Evolutionary conservation across 2,888 invertebrate species (phyloP).

Genomic region (Chymomyza caudatula): DNA sequence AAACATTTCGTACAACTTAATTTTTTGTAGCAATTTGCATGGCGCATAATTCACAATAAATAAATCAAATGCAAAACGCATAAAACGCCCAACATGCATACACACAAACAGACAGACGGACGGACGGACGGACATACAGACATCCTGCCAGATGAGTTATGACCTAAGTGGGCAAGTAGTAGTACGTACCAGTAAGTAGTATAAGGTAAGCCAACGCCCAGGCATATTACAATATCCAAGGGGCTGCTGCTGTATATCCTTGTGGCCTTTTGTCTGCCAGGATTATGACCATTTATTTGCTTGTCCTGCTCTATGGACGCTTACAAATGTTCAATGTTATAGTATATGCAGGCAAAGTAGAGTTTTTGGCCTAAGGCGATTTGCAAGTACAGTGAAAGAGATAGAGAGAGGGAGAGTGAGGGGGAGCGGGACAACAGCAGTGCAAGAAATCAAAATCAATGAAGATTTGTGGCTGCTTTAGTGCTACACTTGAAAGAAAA

Average conservation of each 20-base stretch:
- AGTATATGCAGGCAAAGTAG: slow-evolving; percentile 22
- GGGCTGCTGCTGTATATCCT: not conserved
- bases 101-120: not conserved
- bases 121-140: not conserved
- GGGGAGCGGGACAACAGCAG: not conserved
- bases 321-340: slow-evolving; percentile 41
- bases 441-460: slow-evolving; percentile 67
- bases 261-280: slow-evolving; percentile 56
- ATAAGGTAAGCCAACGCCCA: not conserved
- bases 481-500: not conserved
- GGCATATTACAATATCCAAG: not conserved
- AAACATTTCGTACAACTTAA: slow-evolving; percentile 60
- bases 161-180: slow-evolving; percentile 18
- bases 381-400: too few relatives aligned
- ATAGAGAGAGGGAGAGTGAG: not conserved
- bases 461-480: slow-evolving; percentile 48
- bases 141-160: slow-evolving; percentile 37
- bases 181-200: not conserved
- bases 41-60: slow-evolving; percentile 60
- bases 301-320: slow-evolving; percentile 49
- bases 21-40: slow-evolving; percentile 61
- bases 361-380: slow-evolving; percentile 58
- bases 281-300: slow-evolving; percentile 70
- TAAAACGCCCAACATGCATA: slow-evolving; percentile 30
- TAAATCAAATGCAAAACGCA: slow-evolving; percentile 68